Evolutionary conservation across 37 sponge, comb jelly and placozoan species (phyloP).

Genomic region (Halisarca cf. caerulea): DNA sequence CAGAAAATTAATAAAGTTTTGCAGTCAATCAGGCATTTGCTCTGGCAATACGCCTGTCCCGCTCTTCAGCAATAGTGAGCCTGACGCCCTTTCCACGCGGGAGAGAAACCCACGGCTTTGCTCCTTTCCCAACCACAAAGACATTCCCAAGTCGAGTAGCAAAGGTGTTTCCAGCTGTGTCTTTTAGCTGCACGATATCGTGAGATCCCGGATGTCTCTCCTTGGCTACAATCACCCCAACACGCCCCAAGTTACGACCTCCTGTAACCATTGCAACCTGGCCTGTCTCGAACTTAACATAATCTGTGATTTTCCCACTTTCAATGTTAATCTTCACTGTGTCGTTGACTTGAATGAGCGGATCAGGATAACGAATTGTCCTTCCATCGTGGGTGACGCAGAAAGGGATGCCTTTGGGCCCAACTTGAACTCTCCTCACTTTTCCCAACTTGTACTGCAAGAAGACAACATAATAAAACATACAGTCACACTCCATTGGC

Average conservation of each 20-base stretch:
- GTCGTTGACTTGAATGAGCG: conserved; percentile 85
- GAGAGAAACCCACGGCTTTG: conserved; percentile 76
- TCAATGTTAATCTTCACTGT: conserved; percentile 89
- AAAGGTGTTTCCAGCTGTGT: conserved; percentile 88
- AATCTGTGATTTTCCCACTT: conserved; percentile 87
- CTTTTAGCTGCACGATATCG: conserved; percentile 98
- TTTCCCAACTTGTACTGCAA: conserved; percentile 89
- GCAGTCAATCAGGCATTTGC: conserved; percentile 12
- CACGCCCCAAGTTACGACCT: conserved; percentile 98
- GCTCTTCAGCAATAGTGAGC: conserved; percentile 94
- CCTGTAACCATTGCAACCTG: conserved; percentile 94
- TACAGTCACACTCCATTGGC: no score
- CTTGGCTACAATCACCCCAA: conserved; percentile 89
- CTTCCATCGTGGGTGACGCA: conserved; percentile 97
- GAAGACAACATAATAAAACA: background rate
- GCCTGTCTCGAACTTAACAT: conserved; percentile 91
- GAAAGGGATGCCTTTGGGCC: conserved; percentile 86
- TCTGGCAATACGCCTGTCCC: conserved; percentile 80
- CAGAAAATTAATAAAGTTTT: background rate
- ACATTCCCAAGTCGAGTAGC: conserved; percentile 95
- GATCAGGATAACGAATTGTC: conserved; percentile 97
- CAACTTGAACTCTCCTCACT: conserved; percentile 73
- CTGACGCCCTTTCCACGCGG: conserved; percentile 94
- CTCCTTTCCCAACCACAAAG: conserved; percentile 92
- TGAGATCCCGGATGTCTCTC: conserved; percentile 96